Evolutionary conservation across 2,797 vertebrate species (phyloP).

Genomic region (Octomys mimax): DNA sequence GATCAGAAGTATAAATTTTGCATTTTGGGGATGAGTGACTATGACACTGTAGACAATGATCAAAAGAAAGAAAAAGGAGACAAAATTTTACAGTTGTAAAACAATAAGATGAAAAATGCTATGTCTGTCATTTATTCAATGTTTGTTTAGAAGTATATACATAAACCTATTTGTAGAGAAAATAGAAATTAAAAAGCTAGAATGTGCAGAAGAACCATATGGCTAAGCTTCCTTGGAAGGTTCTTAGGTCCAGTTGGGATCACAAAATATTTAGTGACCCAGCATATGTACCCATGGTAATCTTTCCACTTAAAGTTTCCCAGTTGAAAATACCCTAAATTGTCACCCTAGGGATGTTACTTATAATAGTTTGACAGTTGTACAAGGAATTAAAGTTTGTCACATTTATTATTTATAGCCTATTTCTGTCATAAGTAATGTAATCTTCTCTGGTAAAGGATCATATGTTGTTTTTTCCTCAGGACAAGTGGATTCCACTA

Average conservation of each 20-base stretch:
- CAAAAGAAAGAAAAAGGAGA: neutral
- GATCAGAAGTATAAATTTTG: neutral
- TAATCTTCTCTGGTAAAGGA: neutral
- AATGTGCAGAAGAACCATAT: neutral
- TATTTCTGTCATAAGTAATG: neutral
- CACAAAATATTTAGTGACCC: neutral
- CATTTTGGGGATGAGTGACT: neutral
- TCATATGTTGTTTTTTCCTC: neutral
- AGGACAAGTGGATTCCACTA: neutral
- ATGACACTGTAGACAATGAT: neutral
- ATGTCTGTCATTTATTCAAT: neutral
- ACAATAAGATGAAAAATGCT: slow-evolving; percentile 34
- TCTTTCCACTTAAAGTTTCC: neutral
- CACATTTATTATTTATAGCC: slow-evolving; percentile 13
- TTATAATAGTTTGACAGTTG: neutral
- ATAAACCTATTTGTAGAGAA: neutral
- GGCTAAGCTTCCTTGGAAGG: neutral
- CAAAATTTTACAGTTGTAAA: neutral
- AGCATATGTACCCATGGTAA: neutral
- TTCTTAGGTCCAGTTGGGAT: neutral
- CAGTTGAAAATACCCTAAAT: neutral
- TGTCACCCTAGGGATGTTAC: neutral
- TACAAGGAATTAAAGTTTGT: neutral
- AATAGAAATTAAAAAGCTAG: neutral
- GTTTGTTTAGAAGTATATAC: neutral